Conservation (phyloP, 2,888 invertebrate genomes). For the Troides oblongomaculatus region DNA sequence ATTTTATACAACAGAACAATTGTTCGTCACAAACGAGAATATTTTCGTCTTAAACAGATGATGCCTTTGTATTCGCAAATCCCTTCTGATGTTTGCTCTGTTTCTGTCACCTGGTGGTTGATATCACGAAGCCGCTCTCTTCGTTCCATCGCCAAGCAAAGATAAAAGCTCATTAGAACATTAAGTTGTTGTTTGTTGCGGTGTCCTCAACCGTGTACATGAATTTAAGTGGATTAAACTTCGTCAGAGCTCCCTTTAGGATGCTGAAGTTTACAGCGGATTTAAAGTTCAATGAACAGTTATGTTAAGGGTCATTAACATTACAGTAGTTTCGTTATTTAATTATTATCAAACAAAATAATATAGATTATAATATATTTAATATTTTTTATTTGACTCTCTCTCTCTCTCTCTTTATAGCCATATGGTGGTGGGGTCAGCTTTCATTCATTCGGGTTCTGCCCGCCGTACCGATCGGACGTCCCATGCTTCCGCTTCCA, state of each 20-base stretch:
- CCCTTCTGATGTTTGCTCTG: conserved; percentile 27
- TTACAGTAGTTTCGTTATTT: neutral
- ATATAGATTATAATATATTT: too few species aligned
- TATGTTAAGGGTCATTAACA: conserved; percentile 5
- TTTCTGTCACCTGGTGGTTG: conserved; percentile 34
- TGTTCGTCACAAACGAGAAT: neutral
- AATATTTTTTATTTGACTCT: too few species aligned
- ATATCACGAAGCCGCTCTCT: conserved; percentile 38
- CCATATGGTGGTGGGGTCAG: too few species aligned
- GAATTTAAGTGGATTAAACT: conserved; percentile 68
- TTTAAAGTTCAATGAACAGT: conserved; percentile 27
- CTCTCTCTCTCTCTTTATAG: too few species aligned
- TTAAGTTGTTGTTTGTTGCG: conserved; percentile 57
- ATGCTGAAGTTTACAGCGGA: conserved; percentile 31
- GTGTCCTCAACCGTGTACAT: conserved; percentile 52
- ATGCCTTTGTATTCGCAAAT: conserved; percentile 16
- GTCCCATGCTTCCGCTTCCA: too few species aligned
- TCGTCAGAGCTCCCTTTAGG: conserved; percentile 44
- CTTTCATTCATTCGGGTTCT: too few species aligned
- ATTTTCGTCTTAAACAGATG: conserved; percentile 11
- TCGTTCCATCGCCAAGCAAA: conserved; percentile 40
- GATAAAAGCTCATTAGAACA: conserved; percentile 60
- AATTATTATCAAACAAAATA: too few species aligned
- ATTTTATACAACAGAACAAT: neutral
- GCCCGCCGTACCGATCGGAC: too few species aligned